Conservation (phyloP, 2,113 vertebrate genomes). For the Dicrurus megarhynchus region DNA sequence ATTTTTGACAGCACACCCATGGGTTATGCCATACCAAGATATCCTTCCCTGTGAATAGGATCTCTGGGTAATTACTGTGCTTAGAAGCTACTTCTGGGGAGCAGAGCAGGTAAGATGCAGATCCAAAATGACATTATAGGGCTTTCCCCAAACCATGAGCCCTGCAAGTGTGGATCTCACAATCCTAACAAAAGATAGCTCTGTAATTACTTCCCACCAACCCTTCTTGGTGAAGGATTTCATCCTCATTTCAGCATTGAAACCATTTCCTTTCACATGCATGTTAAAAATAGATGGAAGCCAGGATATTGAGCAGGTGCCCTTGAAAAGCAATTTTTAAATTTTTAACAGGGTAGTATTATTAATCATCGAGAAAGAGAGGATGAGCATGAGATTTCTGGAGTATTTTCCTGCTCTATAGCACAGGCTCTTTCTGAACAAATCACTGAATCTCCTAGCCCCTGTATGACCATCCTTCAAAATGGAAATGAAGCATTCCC, state of each 20-base stretch:
- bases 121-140: neutral
- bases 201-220: neutral
- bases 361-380: neutral
- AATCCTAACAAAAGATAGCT: neutral
- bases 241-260: neutral
- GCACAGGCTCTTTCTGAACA: neutral
- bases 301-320: neutral
- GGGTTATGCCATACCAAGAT: neutral
- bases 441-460: neutral
- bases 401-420: neutral
- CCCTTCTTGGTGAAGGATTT: neutral
- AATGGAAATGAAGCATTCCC: neutral
- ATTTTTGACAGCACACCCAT: neutral
- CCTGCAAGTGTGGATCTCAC: neutral
- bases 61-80: neutral
- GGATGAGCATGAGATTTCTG: neutral
- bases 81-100: neutral
- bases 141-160: neutral
- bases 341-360: neutral
- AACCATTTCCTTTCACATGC: neutral
- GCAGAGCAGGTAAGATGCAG: neutral
- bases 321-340: neutral
- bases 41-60: accelerated
- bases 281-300: neutral
- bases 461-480: neutral